These are phyloP conservation scores for Callyntrura sp. DNA, from an alignment of 2,888 invertebrate genomes.

Conservation along the genomic window DNA sequence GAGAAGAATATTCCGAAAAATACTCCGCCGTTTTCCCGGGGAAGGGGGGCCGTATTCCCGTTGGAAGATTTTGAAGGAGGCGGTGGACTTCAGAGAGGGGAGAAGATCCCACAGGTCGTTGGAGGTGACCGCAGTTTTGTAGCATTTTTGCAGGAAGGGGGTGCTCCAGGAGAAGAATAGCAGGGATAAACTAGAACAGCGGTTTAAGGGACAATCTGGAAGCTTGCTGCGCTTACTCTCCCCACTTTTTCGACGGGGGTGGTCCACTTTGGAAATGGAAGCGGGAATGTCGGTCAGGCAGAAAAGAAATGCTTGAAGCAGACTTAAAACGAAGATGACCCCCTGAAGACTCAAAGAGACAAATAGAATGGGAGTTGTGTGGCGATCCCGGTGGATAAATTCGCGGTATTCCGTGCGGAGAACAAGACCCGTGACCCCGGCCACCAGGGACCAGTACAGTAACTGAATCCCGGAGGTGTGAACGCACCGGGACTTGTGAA, in stretches of 20 bases:
- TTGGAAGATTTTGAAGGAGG: slow-evolving; percentile 37
- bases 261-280: not conserved
- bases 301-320: slow-evolving; percentile 91
- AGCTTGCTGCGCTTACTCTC: not conserved
- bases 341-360: slow-evolving; percentile 90
- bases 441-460: slow-evolving; percentile 94
- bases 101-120: slow-evolving; percentile 96
- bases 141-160: slow-evolving; percentile 93
- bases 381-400: slow-evolving; percentile 85
- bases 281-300: slow-evolving; percentile 90
- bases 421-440: slow-evolving; percentile 90
- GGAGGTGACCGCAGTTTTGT: slow-evolving; percentile 91
- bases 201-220: slow-evolving; percentile 91
- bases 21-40: slow-evolving; percentile 9
- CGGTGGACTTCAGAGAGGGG: slow-evolving; percentile 83
- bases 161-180: slow-evolving; percentile 97
- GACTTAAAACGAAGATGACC: slow-evolving; percentile 91
- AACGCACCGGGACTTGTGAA: slow-evolving; percentile 94
- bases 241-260: not conserved
- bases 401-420: slow-evolving; percentile 88
- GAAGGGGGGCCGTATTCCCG: slow-evolving; percentile 17
- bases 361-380: slow-evolving; percentile 84
- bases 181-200: slow-evolving; percentile 94
- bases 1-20: slow-evolving; percentile 84
- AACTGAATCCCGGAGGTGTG: slow-evolving; percentile 96